A percentile compares a stretch with the other conserved stretches of the same genome.
Evolutionary conservation across 2,797 vertebrate species (phyloP).

Genomic region (Momotus momota): DNA sequence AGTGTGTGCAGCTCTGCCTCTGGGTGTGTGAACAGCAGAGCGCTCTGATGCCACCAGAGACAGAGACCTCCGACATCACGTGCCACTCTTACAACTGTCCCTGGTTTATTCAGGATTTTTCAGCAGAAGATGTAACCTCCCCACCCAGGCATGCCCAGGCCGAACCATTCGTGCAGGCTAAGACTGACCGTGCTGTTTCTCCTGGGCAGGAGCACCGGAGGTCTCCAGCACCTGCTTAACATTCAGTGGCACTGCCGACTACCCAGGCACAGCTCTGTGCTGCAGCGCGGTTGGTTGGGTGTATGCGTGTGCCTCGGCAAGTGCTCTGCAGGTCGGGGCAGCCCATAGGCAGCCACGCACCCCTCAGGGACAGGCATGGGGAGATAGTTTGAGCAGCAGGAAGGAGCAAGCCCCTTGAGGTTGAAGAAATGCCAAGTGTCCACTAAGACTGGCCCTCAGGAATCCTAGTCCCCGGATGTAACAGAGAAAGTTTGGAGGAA

Average conservation of each 20-base stretch:
- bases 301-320: neutral
- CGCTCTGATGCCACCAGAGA: neutral
- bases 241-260: neutral
- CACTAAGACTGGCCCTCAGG: no score
- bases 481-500: no score
- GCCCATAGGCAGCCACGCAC: neutral
- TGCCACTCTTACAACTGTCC: neutral
- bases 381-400: no score
- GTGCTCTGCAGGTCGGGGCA: no score
- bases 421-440: no score
- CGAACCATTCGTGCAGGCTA: neutral
- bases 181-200: neutral
- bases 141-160: rapidly evolving
- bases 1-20: no score
- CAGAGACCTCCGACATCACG: rapidly evolving
- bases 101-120: neutral
- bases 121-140: neutral
- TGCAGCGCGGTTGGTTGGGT: rapidly evolving
- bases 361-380: neutral
- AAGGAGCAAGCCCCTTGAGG: no score
- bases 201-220: neutral
- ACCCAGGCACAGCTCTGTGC: neutral
- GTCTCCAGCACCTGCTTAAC: neutral
- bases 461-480: no score
- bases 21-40: neutral